Evolutionary conservation across 2,888 invertebrate species (phyloP), one percentile per base, ranked within the genome.

Genomic region (Amphipoea lucens): DNA sequence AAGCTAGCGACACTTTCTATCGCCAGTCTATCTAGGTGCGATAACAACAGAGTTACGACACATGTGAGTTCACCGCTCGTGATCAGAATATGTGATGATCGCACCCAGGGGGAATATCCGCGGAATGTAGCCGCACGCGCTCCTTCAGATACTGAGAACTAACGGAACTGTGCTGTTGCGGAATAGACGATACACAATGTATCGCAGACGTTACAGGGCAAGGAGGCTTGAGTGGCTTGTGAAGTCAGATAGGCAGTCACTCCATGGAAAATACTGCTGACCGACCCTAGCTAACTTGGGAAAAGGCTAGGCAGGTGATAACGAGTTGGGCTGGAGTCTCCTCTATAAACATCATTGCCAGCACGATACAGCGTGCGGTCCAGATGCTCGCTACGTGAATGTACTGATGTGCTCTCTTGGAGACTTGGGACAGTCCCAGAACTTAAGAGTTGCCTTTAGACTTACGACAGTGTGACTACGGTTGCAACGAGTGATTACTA

Each of bases 21-120:
- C 76, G 76, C 76, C 51, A 20, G 48, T 51, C 4, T n/a, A 17
- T 62, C 48, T 23, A 20, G 0, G 42, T 11, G 51, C 76, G 40
- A 40, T 40, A 14, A 48, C 75, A 40, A 40, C 76, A 23, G 20
- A 14, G 4, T 51, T 40, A 63, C 76, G 63, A 29, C 14, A 75
- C 76, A 1, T 11, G 51, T 54, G 63, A 51, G n/a, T 0, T 23
- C 63, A 63, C 40, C 63, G 51, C 2, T 3, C 63, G 76, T 76
- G 76, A 51, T 4, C 29, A 2, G 76, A 20, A 63, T 76, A 23
- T 6, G 51, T 23, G 76, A 76, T 51, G 51, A 51, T 11, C 60
- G n/a, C 20, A 11, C 62, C 6, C 9, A 7, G 12, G 2, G 29
- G 40, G 48, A 40, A 5, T 20, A 14, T 20, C 76, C 45, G 12